Base-by-base conservation (phyloP, 2,888 invertebrate genomes). In the Eupithecia dodoneata region DNA sequence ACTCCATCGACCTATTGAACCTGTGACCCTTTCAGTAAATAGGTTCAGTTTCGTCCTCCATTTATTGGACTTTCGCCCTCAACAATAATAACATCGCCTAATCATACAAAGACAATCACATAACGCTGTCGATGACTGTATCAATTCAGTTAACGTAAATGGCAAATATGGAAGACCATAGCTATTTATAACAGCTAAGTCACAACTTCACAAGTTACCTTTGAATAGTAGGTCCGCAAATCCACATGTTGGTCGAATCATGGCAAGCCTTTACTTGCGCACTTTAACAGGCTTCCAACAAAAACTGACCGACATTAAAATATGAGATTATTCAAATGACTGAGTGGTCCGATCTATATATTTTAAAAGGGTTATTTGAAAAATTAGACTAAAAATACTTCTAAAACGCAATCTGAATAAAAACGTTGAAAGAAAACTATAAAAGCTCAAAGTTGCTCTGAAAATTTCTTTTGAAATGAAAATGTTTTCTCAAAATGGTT, bases 111-210 rank as follows among this genome's bases (percentile, higher is more conserved):
- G 74, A 79, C 75, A 81, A 81, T 82, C 80, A 83, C 77, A 81
- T 80, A 82, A 79, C 80, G 78, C 78, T 76, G 80, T 78, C 79
- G 77, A 82, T 81, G 80, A 79, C 81, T 81, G 81, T 82, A 82
- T 84, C 82, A 85, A 86, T 85, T 86, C 83, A 83, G 85, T 83
- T 83, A 81, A 83, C 82, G 79, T 84, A 81, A 84, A 83, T 85
- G 84, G 81, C 82, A 85, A 87, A 85, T 83, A 87, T 78, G 82
- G 79, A 81, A 83, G 63, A n/a, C 49, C 71, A 59, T 67, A 12
- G 10, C 12, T 47, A 49, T 44, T 7, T 12, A 18, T 0, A 59
- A 76, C 67, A 72, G 76, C 59, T 78, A 63, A 59, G 18, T 47
- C 30, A 75, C 52, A 30, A 59, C 15, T 4, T 47, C 30, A 75